Conservation (phyloP, 2,797 vertebrate species). For the Acipenser oxyrinchus region DNA sequence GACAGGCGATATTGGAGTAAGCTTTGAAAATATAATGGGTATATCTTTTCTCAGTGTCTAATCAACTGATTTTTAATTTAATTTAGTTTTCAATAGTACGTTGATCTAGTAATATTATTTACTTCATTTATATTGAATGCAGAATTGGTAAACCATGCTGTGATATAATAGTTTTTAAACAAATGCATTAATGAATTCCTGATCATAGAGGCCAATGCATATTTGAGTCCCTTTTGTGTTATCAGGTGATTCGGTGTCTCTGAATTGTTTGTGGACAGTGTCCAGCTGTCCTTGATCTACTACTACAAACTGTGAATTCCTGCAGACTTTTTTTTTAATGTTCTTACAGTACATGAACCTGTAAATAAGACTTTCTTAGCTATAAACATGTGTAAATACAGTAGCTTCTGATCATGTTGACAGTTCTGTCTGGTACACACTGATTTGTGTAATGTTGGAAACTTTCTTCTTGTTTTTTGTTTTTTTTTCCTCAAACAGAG, state of each 20-base stretch:
- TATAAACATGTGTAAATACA: not conserved
- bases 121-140: slow-evolving; percentile 55
- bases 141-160: slow-evolving; percentile 40
- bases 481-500: not conserved
- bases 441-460: not conserved
- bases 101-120: slow-evolving; percentile 40
- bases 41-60: slow-evolving; percentile 25
- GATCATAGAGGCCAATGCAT: slow-evolving; percentile 49
- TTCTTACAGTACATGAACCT: too few relatives aligned
- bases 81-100: slow-evolving; percentile 25
- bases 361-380: not conserved
- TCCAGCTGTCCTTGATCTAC: not conserved
- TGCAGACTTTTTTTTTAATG: not conserved
- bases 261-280: not conserved
- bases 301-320: slow-evolving; percentile 13
- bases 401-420: too few relatives aligned
- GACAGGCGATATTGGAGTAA: slow-evolving; percentile 20
- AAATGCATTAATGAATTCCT: slow-evolving; percentile 20
- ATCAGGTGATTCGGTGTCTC: slow-evolving; percentile 30
- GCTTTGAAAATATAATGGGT: slow-evolving; percentile 30
- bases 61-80: slow-evolving; percentile 8
- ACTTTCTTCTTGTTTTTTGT: slow-evolving; percentile 8
- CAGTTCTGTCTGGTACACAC: not conserved
- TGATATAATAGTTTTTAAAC: slow-evolving; percentile 22
- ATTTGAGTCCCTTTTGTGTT: slow-evolving; percentile 62